Evolutionary conservation across 2,888 invertebrate genomes (phyloP).

Genomic region (Brachyopa scutellaris): DNA sequence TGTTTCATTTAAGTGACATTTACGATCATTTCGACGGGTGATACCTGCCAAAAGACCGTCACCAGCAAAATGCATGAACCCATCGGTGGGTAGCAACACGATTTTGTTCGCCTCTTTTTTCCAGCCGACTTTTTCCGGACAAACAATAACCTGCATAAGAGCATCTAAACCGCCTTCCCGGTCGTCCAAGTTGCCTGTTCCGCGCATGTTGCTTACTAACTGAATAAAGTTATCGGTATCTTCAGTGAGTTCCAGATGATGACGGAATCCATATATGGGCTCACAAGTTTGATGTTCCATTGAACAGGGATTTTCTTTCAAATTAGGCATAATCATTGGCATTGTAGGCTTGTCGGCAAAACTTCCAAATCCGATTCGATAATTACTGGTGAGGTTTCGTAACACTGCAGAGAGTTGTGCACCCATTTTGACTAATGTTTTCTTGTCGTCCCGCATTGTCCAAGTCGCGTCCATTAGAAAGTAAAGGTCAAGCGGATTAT

Average conservation of each 20-base stretch:
- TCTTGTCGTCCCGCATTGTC: conserved; percentile 94
- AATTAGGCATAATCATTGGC: conserved; percentile 85
- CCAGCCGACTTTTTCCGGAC: conserved; percentile 88
- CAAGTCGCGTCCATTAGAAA: conserved; percentile 95
- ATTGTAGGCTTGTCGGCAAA: conserved; percentile 91
- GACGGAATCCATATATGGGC: conserved; percentile 91
- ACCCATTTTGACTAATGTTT: conserved; percentile 87
- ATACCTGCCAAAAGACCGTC: conserved; percentile 92
- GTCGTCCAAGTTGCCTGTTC: conserved; percentile 93
- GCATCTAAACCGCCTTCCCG: conserved; percentile 94
- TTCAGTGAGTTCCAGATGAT: conserved; percentile 88
- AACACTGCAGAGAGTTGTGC: conserved; percentile 85
- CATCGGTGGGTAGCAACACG: conserved; percentile 91
- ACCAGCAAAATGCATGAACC: conserved; percentile 92
- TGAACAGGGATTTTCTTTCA: conserved; percentile 85
- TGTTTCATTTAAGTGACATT: conserved; percentile 85
- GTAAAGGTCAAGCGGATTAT: conserved; percentile 94
- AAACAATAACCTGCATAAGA: conserved; percentile 91
- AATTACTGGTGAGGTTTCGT: conserved; percentile 87
- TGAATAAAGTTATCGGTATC: conserved; percentile 84
- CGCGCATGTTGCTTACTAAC: conserved; percentile 84
- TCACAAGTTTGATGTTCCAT: conserved; percentile 85
- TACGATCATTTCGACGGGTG: conserved; percentile 86
- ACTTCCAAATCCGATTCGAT: conserved; percentile 89
- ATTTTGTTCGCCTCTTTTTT: conserved; percentile 89